Percentiles rank a stretch among this genome's conserved stretches.
phyloP scores from a whole-genome alignment of 2,113 vertebrate genomes.

The Mionectes macconnelli region DNA sequence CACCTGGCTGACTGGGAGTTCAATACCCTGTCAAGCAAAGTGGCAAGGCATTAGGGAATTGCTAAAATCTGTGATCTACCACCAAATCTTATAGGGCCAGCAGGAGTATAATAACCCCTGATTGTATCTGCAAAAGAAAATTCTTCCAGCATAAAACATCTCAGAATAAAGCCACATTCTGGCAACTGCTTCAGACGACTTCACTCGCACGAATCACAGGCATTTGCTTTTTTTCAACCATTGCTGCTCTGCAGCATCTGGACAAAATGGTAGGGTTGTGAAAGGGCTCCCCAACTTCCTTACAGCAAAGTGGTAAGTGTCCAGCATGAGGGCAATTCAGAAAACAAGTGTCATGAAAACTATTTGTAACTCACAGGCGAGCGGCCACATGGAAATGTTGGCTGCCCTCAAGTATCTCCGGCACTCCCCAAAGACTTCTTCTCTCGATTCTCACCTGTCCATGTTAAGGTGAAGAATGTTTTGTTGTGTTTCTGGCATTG shows the following conservation, averaged over 20 bases:
- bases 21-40: background rate
- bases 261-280: background rate
- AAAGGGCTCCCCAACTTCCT: background rate
- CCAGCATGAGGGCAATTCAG: background rate
- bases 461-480: background rate
- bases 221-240: background rate
- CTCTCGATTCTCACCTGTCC: background rate
- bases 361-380: background rate
- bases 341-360: background rate
- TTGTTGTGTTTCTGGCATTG: background rate
- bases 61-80: conserved; percentile 14
- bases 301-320: background rate
- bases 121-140: background rate
- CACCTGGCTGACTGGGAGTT: background rate
- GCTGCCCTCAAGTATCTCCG: background rate
- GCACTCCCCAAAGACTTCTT: background rate
- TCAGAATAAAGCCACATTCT: background rate
- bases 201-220: rapidly evolving
- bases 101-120: background rate
- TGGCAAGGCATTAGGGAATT: background rate
- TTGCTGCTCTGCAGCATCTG: background rate
- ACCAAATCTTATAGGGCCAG: background rate
- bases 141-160: background rate
- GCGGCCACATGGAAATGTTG: rapidly evolving
- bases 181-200: background rate